Base-by-base conservation (phyloP, 1,140 invertebrate species). In the Drosophila arizonae region DNA sequence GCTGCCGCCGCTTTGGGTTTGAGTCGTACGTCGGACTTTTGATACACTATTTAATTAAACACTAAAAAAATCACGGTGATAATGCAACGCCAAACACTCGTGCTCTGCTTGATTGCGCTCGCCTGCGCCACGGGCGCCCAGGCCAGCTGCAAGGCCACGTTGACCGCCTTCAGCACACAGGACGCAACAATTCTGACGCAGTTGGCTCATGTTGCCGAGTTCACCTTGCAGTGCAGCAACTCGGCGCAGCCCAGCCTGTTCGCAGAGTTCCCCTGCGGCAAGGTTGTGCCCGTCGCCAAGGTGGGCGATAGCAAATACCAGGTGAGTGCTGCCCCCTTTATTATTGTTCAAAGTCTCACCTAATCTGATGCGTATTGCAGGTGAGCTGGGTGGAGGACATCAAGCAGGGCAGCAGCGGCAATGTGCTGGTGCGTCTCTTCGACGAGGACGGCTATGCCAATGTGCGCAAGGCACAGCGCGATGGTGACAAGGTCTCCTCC, bases 321-420 rank as follows among this genome's bases (percentile, higher is more conserved):
- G 85, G 84, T 87, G n/a, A 88, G 76, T 24, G 33, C 0, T 0
- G 1, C 15, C 43, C 8, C 43, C 2, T 46, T 3, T 15, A 24
- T 24, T 24, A 8, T 11, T 9, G 43, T 5, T 4, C 1, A 6
- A 4, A 46, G 10, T 33, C 8, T n/a, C 11, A 24, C 4, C 11
- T 15, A 9, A 5, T 36, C 15, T 15, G 3, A 45, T 45, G 15
- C n/a, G n/a, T 24, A 13, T 15, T 91, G 92, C 90, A 98, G 96
- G 95, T 99, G 13, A 98, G 97, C 77, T 98, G 97, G 96, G 96
- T 96, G 54, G 96, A 98, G 91, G 97, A 98, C 67, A 93, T 95
- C 6, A 95, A 96, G 41, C 96, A 95, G 79, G 95, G 96, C 0
- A 94, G 94, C 46, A 95, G 96, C 60, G 97, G 97, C 39, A 94